Conservation (phyloP, 2,113 vertebrate genomes). For the Xiphorhynchus elegans region DNA sequence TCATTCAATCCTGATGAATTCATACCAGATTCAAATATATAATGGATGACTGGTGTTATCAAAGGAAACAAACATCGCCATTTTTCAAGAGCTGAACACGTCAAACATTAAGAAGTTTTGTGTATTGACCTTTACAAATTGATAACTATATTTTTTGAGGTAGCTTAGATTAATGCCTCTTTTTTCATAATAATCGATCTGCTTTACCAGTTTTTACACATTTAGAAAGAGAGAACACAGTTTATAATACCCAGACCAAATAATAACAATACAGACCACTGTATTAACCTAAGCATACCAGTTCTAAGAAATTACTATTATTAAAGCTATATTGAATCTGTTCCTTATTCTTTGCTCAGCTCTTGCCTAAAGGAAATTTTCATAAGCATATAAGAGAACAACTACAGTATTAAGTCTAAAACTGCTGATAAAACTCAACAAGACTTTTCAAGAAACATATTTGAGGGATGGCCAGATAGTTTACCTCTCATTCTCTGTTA, state of each 20-base stretch:
- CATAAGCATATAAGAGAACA: neutral
- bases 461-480: neutral
- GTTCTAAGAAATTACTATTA: neutral
- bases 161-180: neutral
- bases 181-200: neutral
- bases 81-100: neutral
- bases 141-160: neutral
- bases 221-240: neutral
- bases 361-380: neutral
- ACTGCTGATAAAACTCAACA: neutral
- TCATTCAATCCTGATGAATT: neutral
- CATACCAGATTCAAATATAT: neutral
- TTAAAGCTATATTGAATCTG: neutral
- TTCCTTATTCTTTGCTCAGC: neutral
- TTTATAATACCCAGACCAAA: neutral
- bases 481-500: neutral
- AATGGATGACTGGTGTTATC: neutral
- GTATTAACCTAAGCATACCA: neutral
- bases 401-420: neutral
- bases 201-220: neutral
- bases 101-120: neutral
- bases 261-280: neutral
- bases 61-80: neutral
- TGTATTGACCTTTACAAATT: neutral
- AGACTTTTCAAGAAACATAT: neutral